A percentile compares a stretch with the other conserved stretches of the same genome.
These are phyloP conservation scores for Cinara cedri DNA, from an alignment of 2,888 invertebrate species.

Conservation along the genomic window DNA sequence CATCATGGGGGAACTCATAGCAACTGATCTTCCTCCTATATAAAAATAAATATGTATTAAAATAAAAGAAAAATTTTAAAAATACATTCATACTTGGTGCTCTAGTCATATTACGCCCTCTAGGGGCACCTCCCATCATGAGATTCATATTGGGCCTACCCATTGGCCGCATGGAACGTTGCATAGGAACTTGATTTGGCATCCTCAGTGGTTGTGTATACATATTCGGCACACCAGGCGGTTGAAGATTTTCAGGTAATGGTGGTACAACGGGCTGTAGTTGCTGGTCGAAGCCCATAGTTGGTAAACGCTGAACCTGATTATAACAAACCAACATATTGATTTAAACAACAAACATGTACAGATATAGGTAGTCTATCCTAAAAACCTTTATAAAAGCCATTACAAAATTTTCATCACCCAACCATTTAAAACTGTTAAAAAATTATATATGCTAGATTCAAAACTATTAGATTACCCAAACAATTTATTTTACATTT, in stretches of 20 bases:
- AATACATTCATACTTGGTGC: conserved; percentile 8
- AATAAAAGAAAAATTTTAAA: background rate
- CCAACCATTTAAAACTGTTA: too few species aligned
- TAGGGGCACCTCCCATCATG: background rate
- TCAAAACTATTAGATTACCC: too few species aligned
- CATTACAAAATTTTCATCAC: too few species aligned
- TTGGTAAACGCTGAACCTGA: conserved; percentile 50
- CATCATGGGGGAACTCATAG: background rate
- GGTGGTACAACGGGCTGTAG: conserved; percentile 38
- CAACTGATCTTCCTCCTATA: conserved; percentile 30
- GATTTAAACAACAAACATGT: background rate
- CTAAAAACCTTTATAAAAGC: too few species aligned
- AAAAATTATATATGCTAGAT: too few species aligned
- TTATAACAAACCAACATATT: conserved; percentile 1
- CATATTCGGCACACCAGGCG: conserved; percentile 14
- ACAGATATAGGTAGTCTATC: background rate
- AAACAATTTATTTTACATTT: too few species aligned
- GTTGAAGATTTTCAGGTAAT: conserved; percentile 8
- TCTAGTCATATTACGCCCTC: conserved; percentile 32
- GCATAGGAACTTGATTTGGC: conserved; percentile 40
- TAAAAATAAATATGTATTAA: background rate
- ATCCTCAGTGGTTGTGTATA: conserved; percentile 44
- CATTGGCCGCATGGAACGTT: conserved; percentile 37
- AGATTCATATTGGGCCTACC: background rate
- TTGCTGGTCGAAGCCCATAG: conserved; percentile 44